Conservation (phyloP, 1,140 invertebrate species). For the Drosophila bifasciata region DNA sequence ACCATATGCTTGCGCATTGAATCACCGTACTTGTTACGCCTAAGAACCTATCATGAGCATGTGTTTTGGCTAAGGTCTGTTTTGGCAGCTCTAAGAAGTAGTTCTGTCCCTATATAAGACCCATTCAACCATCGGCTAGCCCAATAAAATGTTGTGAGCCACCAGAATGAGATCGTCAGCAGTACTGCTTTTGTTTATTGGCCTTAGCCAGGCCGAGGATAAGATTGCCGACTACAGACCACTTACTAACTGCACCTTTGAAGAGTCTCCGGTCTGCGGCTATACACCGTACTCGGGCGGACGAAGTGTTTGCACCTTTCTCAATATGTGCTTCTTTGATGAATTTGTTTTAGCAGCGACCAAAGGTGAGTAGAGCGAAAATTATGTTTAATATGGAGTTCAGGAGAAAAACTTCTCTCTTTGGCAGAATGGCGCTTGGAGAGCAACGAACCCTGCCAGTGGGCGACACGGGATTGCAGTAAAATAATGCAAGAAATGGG, state of each 20-base stretch:
- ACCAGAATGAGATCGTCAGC: constrained; percentile 20
- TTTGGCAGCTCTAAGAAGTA: neutral
- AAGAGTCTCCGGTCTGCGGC: constrained; percentile 18
- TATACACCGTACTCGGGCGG: neutral
- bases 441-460: neutral
- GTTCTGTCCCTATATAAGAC: constrained; percentile 18
- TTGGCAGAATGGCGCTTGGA: constrained; percentile 17
- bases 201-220: too few species aligned
- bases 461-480: neutral
- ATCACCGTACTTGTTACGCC: constrained; percentile 25
- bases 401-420: too few species aligned
- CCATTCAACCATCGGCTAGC: neutral
- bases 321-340: constrained; percentile 18
- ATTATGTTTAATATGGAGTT: neutral
- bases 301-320: constrained; percentile 18
- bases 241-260: neutral
- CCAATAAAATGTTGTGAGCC: neutral
- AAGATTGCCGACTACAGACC: too few species aligned
- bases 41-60: constrained; percentile 17
- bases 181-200: neutral
- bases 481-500: neutral
- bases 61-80: neutral
- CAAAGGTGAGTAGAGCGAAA: constrained; percentile 3
- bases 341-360: neutral
- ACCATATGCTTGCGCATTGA: constrained; percentile 49